Evolutionary conservation across 2,888 invertebrate species (phyloP), one percentile per base, ranked within the genome.

Genomic region (Spatulosminthurus flaviceps): DNA sequence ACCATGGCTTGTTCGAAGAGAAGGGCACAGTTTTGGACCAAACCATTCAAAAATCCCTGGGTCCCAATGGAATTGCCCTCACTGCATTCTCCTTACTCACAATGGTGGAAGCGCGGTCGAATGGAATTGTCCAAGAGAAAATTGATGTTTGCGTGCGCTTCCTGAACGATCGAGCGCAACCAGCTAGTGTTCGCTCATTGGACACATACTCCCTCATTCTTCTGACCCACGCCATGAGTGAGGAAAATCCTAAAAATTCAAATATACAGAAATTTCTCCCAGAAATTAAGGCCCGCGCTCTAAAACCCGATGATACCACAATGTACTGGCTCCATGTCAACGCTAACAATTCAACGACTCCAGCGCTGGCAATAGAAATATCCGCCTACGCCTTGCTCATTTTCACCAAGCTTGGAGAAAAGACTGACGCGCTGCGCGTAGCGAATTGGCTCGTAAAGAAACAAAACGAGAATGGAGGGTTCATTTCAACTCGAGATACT

Each of bases 1-100:
- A 86, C 7, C 88, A 89, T 80, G 91, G 91, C 13, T 87, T 87
- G 34, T 91, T 90, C 86, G 16, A 4, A 9, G 51, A 51, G 51
- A 51, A n/a, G 5, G 51, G 51, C 5, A 5, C 5, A n/a, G 51
- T 51, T 2, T 19, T 51, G 5, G 51, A 51, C 16, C 7, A 2
- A 2, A n/a, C 51, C 2, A 51, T 51, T 34, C 34, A 34, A 34
- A 9, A 34, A 7, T 4, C 4, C 5, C 19, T n/a, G 5, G 51
- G 51, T 13, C 2, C 51, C 1, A n/a, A 51, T 51, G 51, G 51
- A 2, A n/a, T 16, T 51, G 51, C 51, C 1, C 51, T 51, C 5
- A 16, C 51, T 9, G 51, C 51, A 19, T 51, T 51, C 16, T 13
- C 9, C 16, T 13, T n/a, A 19, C 16, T 51, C 5, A 51, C 51